phyloP scores from a whole-genome alignment of 2,888 invertebrate genomes.

The Callyntrura sp. region DNA sequence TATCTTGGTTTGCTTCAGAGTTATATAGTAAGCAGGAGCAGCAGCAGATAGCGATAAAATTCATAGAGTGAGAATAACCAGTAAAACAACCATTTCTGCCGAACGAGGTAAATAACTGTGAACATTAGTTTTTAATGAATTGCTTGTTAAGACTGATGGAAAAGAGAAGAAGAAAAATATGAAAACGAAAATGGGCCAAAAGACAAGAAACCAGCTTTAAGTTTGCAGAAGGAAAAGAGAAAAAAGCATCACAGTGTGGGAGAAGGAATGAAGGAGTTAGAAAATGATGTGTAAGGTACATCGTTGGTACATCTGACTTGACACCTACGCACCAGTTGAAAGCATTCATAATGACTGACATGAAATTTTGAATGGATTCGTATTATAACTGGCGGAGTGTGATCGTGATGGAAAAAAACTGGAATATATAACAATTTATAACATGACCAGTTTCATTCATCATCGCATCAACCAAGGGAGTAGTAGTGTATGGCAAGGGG shows the following conservation, averaged over 20 bases:
- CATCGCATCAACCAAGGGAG: neutral
- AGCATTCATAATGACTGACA: conserved; percentile 8
- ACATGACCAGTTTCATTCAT: conserved; percentile 8
- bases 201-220: neutral
- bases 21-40: neutral
- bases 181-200: conserved; percentile 14
- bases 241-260: neutral
- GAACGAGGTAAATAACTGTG: neutral
- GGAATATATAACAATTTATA: conserved; percentile 25
- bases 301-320: neutral
- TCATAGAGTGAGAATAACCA: no score
- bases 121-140: neutral
- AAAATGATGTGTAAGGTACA: neutral
- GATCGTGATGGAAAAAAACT: conserved; percentile 30
- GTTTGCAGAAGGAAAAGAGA: neutral
- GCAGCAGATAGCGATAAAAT: neutral
- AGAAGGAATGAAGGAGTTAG: neutral
- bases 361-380: neutral
- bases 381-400: neutral
- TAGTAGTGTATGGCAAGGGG: neutral
- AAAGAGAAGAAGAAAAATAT: no score
- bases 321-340: conserved; percentile 37
- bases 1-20: neutral
- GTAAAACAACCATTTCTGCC: neutral
- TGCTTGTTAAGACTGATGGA: neutral